A percentile compares a stretch with the other conserved stretches of the same genome.
These are phyloP conservation scores for Oncorhynchus clarkii DNA, from an alignment of 2,113 vertebrate genomes.

Conservation along the genomic window DNA sequence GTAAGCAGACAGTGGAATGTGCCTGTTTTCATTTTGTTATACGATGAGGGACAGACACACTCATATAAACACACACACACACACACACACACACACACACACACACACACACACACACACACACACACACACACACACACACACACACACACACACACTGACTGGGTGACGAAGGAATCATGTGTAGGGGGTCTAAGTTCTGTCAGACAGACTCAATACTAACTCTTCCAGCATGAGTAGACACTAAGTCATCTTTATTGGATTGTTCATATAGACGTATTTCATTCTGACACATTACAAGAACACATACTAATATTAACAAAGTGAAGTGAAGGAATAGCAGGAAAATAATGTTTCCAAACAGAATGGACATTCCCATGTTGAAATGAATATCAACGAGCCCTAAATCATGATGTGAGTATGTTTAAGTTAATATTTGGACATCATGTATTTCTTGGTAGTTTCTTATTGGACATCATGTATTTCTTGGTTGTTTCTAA, in stretches of 20 bases:
- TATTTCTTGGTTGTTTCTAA: slow-evolving; percentile 2
- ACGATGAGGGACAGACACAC: background rate
- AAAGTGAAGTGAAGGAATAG: background rate
- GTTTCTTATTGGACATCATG: too few species aligned
- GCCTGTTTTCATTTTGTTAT: background rate
- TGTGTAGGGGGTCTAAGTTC: background rate
- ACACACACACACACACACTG: background rate
- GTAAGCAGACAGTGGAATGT: background rate
- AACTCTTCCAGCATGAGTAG: slow-evolving; percentile 15
- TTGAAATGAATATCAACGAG: too few species aligned
- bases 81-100: too few species aligned
- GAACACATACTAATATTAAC: background rate
- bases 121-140: too few species aligned
- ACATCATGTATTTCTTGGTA: background rate
- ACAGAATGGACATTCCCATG: background rate
- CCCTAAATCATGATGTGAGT: too few species aligned
- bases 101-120: too few species aligned
- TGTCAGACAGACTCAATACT: slow-evolving; percentile 12
- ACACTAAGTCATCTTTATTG: background rate
- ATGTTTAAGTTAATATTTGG: too few species aligned
- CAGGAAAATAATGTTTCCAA: background rate
- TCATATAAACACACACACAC: too few species aligned
- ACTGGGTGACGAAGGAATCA: slow-evolving; percentile 2
- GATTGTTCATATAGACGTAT: background rate
- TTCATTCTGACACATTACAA: background rate